A percentile compares a stretch with the other conserved stretches of the same genome.
phyloP scores from a whole-genome alignment of 2,797 vertebrate genomes.

The Galaxias olidus region DNA sequence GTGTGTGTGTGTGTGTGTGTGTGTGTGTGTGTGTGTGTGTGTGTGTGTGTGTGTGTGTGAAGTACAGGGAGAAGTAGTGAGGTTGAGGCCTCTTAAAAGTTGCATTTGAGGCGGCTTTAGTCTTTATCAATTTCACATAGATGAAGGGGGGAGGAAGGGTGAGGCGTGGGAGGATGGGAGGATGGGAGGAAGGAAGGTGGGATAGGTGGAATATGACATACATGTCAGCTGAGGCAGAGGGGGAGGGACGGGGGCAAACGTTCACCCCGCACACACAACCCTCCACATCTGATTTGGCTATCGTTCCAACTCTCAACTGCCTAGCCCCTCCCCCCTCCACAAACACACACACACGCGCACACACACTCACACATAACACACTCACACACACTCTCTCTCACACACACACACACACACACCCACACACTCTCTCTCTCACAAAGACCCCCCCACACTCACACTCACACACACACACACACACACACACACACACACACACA shows the following conservation, averaged over 20 bases:
- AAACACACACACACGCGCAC: constrained; percentile 24
- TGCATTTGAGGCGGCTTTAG: constrained; percentile 37
- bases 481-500: constrained; percentile 13
- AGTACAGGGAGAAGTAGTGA: background rate
- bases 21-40: constrained; percentile 10
- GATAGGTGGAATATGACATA: constrained; percentile 45
- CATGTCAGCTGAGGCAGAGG: constrained; percentile 38
- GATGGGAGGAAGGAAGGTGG: constrained; percentile 21
- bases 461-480: constrained; percentile 16
- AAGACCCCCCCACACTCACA: background rate
- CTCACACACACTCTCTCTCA: constrained; percentile 34
- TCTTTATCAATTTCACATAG: background rate
- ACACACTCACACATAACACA: constrained; percentile 34
- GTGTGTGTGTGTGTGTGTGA: constrained; percentile 3
- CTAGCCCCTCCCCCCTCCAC: constrained; percentile 54
- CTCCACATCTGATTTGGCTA: constrained; percentile 79
- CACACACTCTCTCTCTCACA: no score
- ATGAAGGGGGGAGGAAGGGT: no score
- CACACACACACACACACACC: constrained; percentile 21
- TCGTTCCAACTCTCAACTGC: constrained; percentile 54
- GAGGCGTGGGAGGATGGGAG: constrained; percentile 2
- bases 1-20: constrained; percentile 15
- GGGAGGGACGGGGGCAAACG: constrained; percentile 43
- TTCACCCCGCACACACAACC: constrained; percentile 40
- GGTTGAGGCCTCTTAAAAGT: constrained; percentile 1